Evolutionary conservation across 2,113 vertebrate genomes (phyloP).

Genomic region (Salvelinus namaycush): DNA sequence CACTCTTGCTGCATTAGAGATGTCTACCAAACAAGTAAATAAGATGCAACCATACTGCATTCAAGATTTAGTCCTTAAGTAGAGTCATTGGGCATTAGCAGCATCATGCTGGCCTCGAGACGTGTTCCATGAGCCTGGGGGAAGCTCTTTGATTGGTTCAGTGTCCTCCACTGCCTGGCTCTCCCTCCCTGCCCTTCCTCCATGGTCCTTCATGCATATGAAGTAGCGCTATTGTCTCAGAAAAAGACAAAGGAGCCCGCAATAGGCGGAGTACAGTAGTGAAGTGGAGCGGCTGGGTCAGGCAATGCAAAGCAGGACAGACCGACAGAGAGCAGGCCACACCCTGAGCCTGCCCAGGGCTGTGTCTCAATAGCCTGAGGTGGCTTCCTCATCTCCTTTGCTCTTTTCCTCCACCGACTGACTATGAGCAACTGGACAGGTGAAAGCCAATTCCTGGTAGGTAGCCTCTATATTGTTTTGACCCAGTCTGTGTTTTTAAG

Average conservation of each 20-base stretch:
- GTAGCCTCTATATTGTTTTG: not conserved
- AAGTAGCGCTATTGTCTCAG: slow-evolving; percentile 50
- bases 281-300: slow-evolving; percentile 18
- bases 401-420: not conserved
- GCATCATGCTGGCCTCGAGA: no score
- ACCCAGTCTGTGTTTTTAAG: not conserved
- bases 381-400: slow-evolving; percentile 13
- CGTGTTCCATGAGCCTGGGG: not conserved
- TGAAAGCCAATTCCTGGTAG: not conserved
- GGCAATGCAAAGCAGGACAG: slow-evolving; percentile 57
- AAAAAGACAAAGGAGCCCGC: slow-evolving; percentile 53
- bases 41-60: no score
- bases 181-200: slow-evolving; percentile 2
- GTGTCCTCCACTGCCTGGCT: slow-evolving; percentile 15
- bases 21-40: no score
- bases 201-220: slow-evolving; percentile 21
- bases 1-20: no score
- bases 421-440: not conserved
- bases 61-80: no score
- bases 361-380: slow-evolving; percentile 30
- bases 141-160: no score
- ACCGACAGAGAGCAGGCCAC: slow-evolving; percentile 22
- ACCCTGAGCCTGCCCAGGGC: slow-evolving; percentile 32
- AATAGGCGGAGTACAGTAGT: slow-evolving; percentile 41
- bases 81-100: no score